Conservation (phyloP, 2,797 vertebrate species). For the Echiichthys vipera region DNA sequence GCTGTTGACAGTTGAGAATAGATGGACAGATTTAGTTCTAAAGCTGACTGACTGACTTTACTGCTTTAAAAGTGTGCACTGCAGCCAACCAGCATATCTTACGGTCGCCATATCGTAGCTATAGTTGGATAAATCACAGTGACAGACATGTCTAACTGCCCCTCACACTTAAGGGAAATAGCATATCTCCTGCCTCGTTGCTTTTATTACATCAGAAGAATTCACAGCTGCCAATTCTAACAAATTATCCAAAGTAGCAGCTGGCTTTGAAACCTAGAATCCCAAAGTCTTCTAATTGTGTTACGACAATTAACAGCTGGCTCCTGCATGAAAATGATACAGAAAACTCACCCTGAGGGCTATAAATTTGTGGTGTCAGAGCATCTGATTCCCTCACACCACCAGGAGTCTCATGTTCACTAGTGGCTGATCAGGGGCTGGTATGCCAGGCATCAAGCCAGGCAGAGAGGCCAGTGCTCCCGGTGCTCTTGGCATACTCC, state of each 20-base stretch:
- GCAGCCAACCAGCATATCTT: constrained; percentile 34
- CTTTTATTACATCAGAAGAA: constrained; percentile 15
- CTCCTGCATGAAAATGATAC: constrained; percentile 5
- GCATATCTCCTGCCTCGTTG: constrained; percentile 22
- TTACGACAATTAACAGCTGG: constrained; percentile 42
- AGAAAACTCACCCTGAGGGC: constrained; percentile 2
- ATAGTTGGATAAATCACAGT: constrained; percentile 52
- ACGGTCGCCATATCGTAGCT: constrained; percentile 14
- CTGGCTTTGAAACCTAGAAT: constrained; percentile 16
- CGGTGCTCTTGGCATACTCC: constrained; percentile 23
- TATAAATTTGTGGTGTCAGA: constrained; percentile 37
- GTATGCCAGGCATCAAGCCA: constrained; percentile 29
- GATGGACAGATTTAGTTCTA: constrained; percentile 40
- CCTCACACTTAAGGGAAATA: constrained; percentile 29
- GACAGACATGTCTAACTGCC: constrained; percentile 39
- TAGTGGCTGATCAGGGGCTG: constrained; percentile 17
- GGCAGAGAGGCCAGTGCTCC: not conserved
- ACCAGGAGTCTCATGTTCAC: constrained; percentile 31
- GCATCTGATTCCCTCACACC: constrained; percentile 25
- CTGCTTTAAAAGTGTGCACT: constrained; percentile 36
- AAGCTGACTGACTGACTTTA: constrained; percentile 40
- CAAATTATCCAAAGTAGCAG: constrained; percentile 38
- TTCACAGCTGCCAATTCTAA: constrained; percentile 46
- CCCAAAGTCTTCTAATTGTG: constrained; percentile 21
- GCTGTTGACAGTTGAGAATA: constrained; percentile 44